Base-by-base conservation (phyloP, 2,113 vertebrate species). In the Hylia prasina region DNA sequence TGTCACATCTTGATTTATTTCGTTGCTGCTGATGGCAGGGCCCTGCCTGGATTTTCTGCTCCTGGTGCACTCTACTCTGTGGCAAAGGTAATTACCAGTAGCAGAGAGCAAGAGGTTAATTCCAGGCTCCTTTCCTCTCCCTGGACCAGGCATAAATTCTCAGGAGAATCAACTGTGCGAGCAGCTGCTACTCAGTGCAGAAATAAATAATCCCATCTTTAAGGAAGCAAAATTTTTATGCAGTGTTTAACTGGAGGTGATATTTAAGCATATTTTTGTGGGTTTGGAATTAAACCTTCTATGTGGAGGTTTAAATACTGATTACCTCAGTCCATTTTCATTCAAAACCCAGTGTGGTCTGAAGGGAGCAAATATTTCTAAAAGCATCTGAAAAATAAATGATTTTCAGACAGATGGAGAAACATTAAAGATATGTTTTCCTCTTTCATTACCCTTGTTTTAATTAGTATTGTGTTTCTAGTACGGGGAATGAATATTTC, bases 1-100 rank as follows among this genome's bases (percentile, higher is more conserved):
- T 94, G 89, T 72, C 91, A 72, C 31, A 35, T 61, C 53, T 82
- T 79, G 84, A 95, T 96, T 96, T 79, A 96, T 89, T 83, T 54
- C 28, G 12, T 7, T 27, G 66, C 66, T 12, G 13, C 51, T 75
- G 63, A 56, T 35, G 61, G 70, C 73, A 75, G 53, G 37, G 69
- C 73, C 60, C 73, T 64, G 86, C 45, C 65, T 85, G 57, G 60
- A 15, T 76, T 60, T 24, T 54, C 58, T 61, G 50, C 0, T 68
- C 33, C 82, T 68, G 71, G 30, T 2, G 2, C 0, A 3, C 66
- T 79, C 76, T 35, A 2, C 8, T 22, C 72, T 68, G 45, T 11
- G 7, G 60, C 65, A 69, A 89, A 91, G 45, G 75, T 60, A 82
- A 96, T 96, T 89, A 79, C 76, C 50, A 57, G 87, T 54, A 95